phyloP scores from a whole-genome alignment of 2,113 vertebrate species.

The Urocitellus parryii region DNA sequence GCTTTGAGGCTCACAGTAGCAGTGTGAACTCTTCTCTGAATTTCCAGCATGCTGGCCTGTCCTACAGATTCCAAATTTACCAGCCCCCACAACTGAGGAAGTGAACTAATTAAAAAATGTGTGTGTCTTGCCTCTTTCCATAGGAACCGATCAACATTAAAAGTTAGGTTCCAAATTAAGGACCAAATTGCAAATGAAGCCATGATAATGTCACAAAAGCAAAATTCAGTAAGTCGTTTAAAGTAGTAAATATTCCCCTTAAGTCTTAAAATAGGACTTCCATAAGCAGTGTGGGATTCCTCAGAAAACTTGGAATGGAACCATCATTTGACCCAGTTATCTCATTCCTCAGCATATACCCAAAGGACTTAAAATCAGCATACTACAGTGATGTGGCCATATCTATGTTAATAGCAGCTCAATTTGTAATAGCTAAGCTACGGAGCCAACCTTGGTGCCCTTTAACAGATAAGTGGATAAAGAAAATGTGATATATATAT shows the following conservation, averaged over 20 bases:
- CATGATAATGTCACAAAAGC: not conserved
- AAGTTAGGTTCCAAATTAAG: slow-evolving; percentile 9
- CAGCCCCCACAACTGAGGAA: not conserved
- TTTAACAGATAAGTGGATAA: too few species aligned
- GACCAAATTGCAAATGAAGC: not conserved
- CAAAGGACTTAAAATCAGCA: too few species aligned
- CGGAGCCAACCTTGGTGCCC: too few species aligned
- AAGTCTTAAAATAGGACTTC: not conserved
- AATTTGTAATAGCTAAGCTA: too few species aligned
- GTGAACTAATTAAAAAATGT: not conserved
- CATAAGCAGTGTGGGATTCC: too few species aligned
- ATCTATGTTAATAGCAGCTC: too few species aligned
- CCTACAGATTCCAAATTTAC: not conserved
- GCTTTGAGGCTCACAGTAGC: not conserved
- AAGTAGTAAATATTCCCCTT: slow-evolving; percentile 25
- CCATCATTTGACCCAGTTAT: too few species aligned
- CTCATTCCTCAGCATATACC: too few species aligned
- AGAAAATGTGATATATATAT: too few species aligned
- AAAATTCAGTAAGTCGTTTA: slow-evolving; percentile 18
- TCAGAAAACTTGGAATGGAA: too few species aligned
- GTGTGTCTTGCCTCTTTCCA: not conserved
- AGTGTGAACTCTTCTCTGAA: not conserved
- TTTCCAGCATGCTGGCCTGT: not conserved
- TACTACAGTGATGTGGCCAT: too few species aligned
- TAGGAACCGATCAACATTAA: not conserved